These are phyloP conservation scores for Lepus europaeus DNA, from an alignment of 2,113 vertebrate genomes.

Conservation along the genomic window DNA sequence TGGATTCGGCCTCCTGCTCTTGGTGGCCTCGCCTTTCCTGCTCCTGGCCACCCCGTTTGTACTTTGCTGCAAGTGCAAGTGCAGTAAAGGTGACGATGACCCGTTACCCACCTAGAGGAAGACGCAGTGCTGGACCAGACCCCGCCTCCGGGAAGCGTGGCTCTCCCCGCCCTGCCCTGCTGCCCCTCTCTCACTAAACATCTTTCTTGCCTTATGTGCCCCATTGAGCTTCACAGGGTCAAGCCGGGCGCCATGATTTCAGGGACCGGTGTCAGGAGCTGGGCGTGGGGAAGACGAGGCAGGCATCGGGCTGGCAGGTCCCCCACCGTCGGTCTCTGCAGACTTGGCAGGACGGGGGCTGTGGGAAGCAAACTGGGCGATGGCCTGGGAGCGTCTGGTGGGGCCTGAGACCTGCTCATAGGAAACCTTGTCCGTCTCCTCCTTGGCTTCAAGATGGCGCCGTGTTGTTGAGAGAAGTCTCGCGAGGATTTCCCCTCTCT, in stretches of 20 bases:
- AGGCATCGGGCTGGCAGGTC: constrained; percentile 36
- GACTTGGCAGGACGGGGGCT: background rate
- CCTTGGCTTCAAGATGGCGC: constrained; percentile 49
- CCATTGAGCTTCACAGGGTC: constrained; percentile 83
- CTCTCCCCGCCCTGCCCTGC: background rate
- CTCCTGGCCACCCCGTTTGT: constrained; percentile 97
- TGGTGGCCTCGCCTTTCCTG: constrained; percentile 98
- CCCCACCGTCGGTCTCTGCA: background rate
- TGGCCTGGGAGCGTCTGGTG: constrained; percentile 7
- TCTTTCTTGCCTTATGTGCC: constrained; percentile 87
- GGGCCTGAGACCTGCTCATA: constrained; percentile 42
- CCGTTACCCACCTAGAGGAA: constrained; percentile 94
- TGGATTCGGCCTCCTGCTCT: constrained; percentile 96
- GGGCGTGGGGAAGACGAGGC: constrained; percentile 60
- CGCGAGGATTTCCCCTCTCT: constrained; percentile 55
- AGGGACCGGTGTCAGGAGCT: constrained; percentile 72
- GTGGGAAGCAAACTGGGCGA: background rate
- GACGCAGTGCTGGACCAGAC: constrained; percentile 14
- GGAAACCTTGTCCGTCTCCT: background rate
- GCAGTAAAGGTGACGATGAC: constrained; percentile 98
- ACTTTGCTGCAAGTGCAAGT: constrained; percentile 99
- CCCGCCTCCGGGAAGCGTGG: constrained; percentile 39
- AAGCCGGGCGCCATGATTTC: constrained; percentile 74
- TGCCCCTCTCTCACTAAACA: constrained; percentile 77
- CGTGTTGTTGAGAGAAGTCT: constrained; percentile 28